These are phyloP conservation scores for Chloromyia formosa DNA, from an alignment of 2,888 invertebrate genomes.

Conservation along the genomic window DNA sequence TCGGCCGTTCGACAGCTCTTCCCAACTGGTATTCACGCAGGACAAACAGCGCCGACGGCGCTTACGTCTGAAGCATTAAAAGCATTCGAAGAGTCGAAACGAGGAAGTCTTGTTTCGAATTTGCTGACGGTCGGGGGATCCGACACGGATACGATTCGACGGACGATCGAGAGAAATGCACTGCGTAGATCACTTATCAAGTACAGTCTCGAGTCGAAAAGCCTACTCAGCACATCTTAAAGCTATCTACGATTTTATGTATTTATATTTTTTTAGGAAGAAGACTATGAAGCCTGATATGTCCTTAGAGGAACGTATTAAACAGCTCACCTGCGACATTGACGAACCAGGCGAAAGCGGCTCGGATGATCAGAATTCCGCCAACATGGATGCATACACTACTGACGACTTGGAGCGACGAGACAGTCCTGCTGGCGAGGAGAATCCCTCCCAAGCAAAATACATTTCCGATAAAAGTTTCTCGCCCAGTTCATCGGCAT, in stretches of 20 bases:
- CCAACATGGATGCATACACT: conserved; percentile 53
- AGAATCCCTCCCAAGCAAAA: conserved; percentile 63
- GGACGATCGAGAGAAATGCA: conserved; percentile 85
- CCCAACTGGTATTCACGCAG: conserved; percentile 75
- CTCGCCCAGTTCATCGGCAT: conserved; percentile 68
- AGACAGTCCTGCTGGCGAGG: conserved; percentile 75
- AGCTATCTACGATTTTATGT: conserved; percentile 55
- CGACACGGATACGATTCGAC: conserved; percentile 74
- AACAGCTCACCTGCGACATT: conserved; percentile 85
- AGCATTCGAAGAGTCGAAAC: conserved; percentile 73
- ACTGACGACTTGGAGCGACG: conserved; percentile 65
- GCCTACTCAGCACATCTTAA: no score
- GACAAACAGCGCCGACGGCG: conserved; percentile 64
- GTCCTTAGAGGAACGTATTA: conserved; percentile 85
- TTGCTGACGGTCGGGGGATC: conserved; percentile 56
- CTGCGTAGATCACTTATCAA: conserved; percentile 80
- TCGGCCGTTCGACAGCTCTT: conserved; percentile 87
- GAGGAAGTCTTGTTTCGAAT: conserved; percentile 64
- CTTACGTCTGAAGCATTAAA: conserved; percentile 80
- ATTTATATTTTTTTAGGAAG: conserved; percentile 55
- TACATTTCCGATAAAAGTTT: conserved; percentile 69
- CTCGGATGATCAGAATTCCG: conserved; percentile 52
- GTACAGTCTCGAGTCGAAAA: no score
- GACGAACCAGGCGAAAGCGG: conserved; percentile 71
- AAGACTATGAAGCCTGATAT: conserved; percentile 68